Conservation (phyloP, 2,888 invertebrate genomes). For the Eugnorisma glareosa region DNA sequence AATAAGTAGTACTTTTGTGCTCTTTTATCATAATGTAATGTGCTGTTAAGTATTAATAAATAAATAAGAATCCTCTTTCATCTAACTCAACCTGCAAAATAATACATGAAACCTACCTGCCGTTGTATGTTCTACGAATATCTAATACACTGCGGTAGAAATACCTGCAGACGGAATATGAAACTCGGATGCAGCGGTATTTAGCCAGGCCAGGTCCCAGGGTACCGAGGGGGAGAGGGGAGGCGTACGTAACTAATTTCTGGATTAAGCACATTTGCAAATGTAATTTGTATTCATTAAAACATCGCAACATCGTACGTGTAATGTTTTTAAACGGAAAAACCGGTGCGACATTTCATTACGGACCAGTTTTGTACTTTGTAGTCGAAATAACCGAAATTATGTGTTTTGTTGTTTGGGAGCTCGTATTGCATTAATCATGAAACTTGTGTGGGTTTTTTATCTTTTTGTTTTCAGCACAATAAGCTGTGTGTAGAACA, state of each 20-base stretch:
- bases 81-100: background rate
- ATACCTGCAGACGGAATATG: slow-evolving; percentile 63
- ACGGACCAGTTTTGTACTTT: slow-evolving; percentile 46
- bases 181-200: slow-evolving; percentile 63
- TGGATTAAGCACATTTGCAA: slow-evolving; percentile 90
- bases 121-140: slow-evolving; percentile 44
- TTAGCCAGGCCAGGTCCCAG: slow-evolving; percentile 52
- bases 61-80: background rate
- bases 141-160: slow-evolving; percentile 52
- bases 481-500: background rate
- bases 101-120: slow-evolving; percentile 4
- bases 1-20: too few relatives aligned
- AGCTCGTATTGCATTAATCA: slow-evolving; percentile 19
- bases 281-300: slow-evolving; percentile 90
- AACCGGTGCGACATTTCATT: slow-evolving; percentile 65
- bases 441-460: slow-evolving; percentile 5
- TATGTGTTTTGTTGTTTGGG: slow-evolving; percentile 26
- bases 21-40: too few relatives aligned
- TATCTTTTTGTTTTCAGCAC: background rate
- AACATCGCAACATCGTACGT: slow-evolving; percentile 79
- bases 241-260: slow-evolving; percentile 85
- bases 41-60: too few relatives aligned
- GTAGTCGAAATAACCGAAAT: slow-evolving; percentile 50
- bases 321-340: slow-evolving; percentile 75
- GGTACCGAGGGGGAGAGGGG: slow-evolving; percentile 58